Percentiles rank a stretch among this genome's conserved stretches.
These are phyloP conservation scores for Chondrilla cf. caribensis DNA, from an alignment of 37 sponge, comb jelly and placozoan genomes.

Conservation along the genomic window DNA sequence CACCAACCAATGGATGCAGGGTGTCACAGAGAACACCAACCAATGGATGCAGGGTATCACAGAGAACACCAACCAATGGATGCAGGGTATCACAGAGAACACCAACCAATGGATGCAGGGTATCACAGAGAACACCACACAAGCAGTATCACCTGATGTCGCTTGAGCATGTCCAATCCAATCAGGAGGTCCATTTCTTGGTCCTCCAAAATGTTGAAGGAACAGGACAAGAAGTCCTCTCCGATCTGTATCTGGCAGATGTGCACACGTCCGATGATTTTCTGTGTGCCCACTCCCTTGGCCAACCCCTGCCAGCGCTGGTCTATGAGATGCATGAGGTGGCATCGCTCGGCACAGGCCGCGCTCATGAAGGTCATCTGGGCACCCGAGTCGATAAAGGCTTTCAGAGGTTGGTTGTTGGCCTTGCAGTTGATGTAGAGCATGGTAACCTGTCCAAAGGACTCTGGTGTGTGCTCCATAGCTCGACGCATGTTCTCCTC, in stretches of 20 bases:
- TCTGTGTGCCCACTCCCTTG: slow-evolving; percentile 86
- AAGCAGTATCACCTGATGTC: slow-evolving; percentile 96
- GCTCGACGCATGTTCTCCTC: slow-evolving; percentile 79
- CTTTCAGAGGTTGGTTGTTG: slow-evolving; percentile 81
- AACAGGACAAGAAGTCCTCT: slow-evolving; percentile 73
- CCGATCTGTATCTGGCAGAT: slow-evolving; percentile 88
- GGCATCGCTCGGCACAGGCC: slow-evolving; percentile 81
- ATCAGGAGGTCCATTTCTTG: slow-evolving; percentile 87
- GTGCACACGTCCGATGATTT: slow-evolving; percentile 89
- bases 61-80: too few relatives aligned
- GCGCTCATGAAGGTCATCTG: slow-evolving; percentile 83
- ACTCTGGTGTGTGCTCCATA: slow-evolving; percentile 90
- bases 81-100: too few relatives aligned
- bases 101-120: too few relatives aligned
- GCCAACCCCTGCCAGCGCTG: slow-evolving; percentile 75
- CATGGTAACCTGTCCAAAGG: slow-evolving; percentile 90
- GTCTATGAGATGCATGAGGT: slow-evolving; percentile 87
- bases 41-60: too few relatives aligned
- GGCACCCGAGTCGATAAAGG: slow-evolving; percentile 95
- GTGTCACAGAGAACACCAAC: too few relatives aligned
- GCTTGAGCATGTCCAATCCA: slow-evolving; percentile 93
- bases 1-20: too few relatives aligned
- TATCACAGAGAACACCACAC: too few relatives aligned
- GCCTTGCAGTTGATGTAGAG: slow-evolving; percentile 83
- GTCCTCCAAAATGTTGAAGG: slow-evolving; percentile 85